Evolutionary conservation across 2,797 vertebrate genomes (phyloP).

Genomic region (Staurois parvus): DNA sequence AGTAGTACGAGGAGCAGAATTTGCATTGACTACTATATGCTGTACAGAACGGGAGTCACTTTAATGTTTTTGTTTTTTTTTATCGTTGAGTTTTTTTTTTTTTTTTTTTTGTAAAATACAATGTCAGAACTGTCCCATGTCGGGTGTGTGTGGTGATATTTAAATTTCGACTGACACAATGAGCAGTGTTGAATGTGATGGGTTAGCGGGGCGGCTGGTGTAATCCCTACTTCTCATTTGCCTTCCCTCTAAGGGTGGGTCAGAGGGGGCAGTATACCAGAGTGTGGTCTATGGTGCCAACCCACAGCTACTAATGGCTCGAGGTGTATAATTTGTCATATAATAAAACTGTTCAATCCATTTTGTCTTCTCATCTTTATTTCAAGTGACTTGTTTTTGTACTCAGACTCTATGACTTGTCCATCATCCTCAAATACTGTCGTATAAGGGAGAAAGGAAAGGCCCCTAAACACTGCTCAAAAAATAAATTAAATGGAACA

Average conservation of each 20-base stretch:
- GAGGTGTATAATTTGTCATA: background rate
- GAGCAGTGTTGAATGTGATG: background rate
- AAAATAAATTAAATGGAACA: too few species aligned
- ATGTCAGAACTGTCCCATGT: background rate
- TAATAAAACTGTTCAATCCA: slow-evolving; percentile 13
- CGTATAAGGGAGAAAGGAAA: too few species aligned
- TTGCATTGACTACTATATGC: background rate
- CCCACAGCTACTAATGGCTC: background rate
- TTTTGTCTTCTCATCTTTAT: too few species aligned
- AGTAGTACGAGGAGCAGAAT: background rate
- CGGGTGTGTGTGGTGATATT: slow-evolving; percentile 3
- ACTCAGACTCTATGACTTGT: too few species aligned
- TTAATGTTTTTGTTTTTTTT: too few species aligned
- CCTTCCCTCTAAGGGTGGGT: background rate
- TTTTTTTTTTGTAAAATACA: background rate
- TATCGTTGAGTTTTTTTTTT: too few species aligned
- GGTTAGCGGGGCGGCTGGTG: background rate
- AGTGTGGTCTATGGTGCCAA: background rate
- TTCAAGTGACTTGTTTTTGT: too few species aligned
- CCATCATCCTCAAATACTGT: too few species aligned
- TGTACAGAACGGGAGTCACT: background rate
- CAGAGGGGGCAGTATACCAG: slow-evolving; percentile 1
- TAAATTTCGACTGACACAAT: background rate
- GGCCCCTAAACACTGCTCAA: too few species aligned
- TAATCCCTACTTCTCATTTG: background rate